Base-by-base conservation (phyloP, 2,797 vertebrate genomes). In the Chiloscyllium punctatum region DNA sequence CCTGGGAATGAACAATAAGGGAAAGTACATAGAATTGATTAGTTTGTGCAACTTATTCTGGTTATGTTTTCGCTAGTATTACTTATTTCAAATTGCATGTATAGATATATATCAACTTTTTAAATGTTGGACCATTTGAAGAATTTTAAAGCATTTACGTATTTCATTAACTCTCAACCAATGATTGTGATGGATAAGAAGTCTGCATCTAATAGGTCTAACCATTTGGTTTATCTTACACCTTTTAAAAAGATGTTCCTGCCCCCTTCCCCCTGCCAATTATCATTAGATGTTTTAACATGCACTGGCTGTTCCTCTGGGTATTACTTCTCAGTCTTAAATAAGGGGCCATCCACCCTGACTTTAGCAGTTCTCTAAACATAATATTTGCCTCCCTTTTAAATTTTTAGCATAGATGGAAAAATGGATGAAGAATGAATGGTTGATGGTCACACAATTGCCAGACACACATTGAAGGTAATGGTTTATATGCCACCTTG, bases 401-500 rank as follows among this genome's bases (percentile, higher is more conserved):
- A 74, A 51, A 53, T 33, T 53, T 18, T 74, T 8, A 37, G 1
- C 33, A 18, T 95, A 77, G 51, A 53, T 74, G 71, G 13, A 30
- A 66, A n/a, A 57, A 77, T 74, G 71, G 71, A 95, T 95, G 94
- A n/a, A 57, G 15, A 53, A 74, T 53, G 71, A 16, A 95, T 95
- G 94, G 71, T 66, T 33, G 94, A 57, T 95, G 69, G 33, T 69
- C n/a, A 72, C 71, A 77, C 71, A 77, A 77, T 74, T 95, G 71
- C 7, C 71, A 95, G 94, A 95, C 48, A 95, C 42, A 94, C 27
- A 95, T 5, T 95, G 71, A 72, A 95, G 94, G 21, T 27, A 53
- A 95, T 51, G 94, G 25, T 51, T 95, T 74, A 48, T 53, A 18
- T 74, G 98, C 98, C 98, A 99, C 99, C 99, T 99, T 98, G 98